Evolutionary conservation across 2,797 vertebrate species (phyloP).

Genomic region (Siniperca obscura): DNA sequence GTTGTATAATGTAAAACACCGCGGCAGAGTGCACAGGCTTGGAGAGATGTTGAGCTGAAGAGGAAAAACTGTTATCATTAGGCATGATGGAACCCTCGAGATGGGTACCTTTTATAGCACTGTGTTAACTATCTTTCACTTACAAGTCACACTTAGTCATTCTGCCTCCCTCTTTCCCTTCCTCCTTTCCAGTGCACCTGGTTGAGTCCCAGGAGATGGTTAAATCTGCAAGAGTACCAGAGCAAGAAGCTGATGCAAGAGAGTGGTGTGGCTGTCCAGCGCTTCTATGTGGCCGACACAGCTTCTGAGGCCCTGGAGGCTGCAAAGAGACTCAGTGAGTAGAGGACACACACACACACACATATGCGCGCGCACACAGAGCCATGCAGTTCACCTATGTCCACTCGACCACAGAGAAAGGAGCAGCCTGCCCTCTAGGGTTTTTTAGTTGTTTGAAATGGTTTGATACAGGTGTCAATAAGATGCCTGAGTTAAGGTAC

Average conservation of each 20-base stretch:
- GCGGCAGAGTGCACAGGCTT: background rate
- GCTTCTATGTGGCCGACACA: constrained; percentile 94
- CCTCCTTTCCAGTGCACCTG: constrained; percentile 81
- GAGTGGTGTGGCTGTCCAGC: constrained; percentile 95
- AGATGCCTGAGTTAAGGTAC: background rate
- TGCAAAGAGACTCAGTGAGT: constrained; percentile 96
- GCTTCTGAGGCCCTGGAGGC: constrained; percentile 92
- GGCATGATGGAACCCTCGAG: background rate
- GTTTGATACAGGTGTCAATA: background rate
- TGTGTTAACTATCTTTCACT: constrained; percentile 33
- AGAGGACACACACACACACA: background rate
- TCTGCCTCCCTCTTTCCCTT: background rate
- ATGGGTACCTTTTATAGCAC: constrained; percentile 14
- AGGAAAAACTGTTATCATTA: constrained; percentile 39
- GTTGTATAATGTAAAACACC: constrained; percentile 42
- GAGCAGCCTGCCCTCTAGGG: background rate
- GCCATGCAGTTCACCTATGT: background rate
- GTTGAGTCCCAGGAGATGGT: constrained; percentile 91
- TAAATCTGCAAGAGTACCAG: constrained; percentile 99
- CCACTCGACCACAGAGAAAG: background rate
- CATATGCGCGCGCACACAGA: background rate
- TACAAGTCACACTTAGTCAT: constrained; percentile 17
- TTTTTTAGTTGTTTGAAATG: background rate
- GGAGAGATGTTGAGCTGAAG: constrained; percentile 26
- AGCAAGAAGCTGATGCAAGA: constrained; percentile 99